Evolutionary conservation across 2,113 vertebrate genomes (phyloP), one percentile per base, ranked within the genome.

Genomic region (Phalacrocorax carbo): DNA sequence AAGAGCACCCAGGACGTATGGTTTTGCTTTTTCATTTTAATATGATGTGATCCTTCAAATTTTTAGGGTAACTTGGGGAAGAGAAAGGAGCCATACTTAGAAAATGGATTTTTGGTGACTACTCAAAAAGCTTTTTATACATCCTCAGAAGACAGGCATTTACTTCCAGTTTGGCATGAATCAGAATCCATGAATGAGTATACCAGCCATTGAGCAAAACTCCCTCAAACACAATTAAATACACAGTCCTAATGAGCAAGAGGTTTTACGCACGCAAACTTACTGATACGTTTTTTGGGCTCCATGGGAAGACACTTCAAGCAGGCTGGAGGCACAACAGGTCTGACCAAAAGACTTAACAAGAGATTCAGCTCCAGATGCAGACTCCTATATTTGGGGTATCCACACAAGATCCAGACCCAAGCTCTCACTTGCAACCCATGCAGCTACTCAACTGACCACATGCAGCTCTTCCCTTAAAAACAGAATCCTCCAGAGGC

Each of bases 401-500:
- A 9, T 55, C 57, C 40, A n/a, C 3, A n/a, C 14, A 57, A 80
- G 27, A 20, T 55, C 62, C 51, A 66, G n/a, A 71, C 11, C 13
- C 34, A 76, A 62, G n/a, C 19, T 66, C 73, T 61, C 51, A 46
- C 30, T 23, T 64, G 21, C 55, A 70, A 38, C 11, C 54, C 38
- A 13, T 20, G 48, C 46, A 72, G 48, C 29, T 48, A 21, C 25
- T 57, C 48, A 81, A 27, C 7, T 51, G 69, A 71, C 12, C 12
- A 15, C 6, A 40, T 1, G 1, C 9, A 46, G 42, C 25, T 64
- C 42, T 44, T 77, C 51, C 46, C 58, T 91, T 65, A 75, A 16
- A 72, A 90, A 73, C 0, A 0, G 44, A 60, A 60, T 61, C 30
- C 20, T 61, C 26, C 0, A 0, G 1, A 72, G 60, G 27, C 34